Conservation (phyloP, 2,797 vertebrate species). For the Margarornis squamiger region DNA sequence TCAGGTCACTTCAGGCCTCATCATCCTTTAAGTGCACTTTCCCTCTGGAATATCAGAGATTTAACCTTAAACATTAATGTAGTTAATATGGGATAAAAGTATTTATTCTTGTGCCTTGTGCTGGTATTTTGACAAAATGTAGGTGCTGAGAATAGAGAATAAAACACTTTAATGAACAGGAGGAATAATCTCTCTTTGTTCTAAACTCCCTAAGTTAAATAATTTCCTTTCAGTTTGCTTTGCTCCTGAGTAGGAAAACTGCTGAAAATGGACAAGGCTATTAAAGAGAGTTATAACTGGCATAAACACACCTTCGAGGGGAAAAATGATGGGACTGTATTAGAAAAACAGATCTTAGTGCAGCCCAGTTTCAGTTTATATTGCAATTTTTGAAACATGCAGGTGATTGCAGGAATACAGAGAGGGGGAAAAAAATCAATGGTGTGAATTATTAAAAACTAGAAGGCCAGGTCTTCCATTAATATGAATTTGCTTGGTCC, state of each 20-base stretch:
- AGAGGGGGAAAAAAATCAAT: not conserved
- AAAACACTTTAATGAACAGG: not conserved
- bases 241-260: not conserved
- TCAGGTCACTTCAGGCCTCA: not conserved
- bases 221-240: not conserved
- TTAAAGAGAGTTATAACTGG: slow-evolving; percentile 33
- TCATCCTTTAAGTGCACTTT: not conserved
- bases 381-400: slow-evolving; percentile 19
- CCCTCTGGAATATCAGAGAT: not conserved
- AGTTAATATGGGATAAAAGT: not conserved
- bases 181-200: not conserved
- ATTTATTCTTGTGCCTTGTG: not conserved
- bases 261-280: slow-evolving; percentile 15
- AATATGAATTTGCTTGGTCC: not conserved
- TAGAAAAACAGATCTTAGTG: not conserved
- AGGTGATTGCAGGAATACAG: not conserved
- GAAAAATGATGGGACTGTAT: not conserved
- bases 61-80: not conserved
- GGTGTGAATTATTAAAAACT: slow-evolving; percentile 24
- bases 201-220: not conserved
- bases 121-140: not conserved
- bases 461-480: not conserved
- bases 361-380: not conserved
- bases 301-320: not conserved
- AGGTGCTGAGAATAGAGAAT: not conserved